Percentiles rank a stretch among this genome's conserved stretches.
Evolutionary conservation across 2,888 invertebrate genomes (phyloP).

Genomic region (Andrena minutula): DNA sequence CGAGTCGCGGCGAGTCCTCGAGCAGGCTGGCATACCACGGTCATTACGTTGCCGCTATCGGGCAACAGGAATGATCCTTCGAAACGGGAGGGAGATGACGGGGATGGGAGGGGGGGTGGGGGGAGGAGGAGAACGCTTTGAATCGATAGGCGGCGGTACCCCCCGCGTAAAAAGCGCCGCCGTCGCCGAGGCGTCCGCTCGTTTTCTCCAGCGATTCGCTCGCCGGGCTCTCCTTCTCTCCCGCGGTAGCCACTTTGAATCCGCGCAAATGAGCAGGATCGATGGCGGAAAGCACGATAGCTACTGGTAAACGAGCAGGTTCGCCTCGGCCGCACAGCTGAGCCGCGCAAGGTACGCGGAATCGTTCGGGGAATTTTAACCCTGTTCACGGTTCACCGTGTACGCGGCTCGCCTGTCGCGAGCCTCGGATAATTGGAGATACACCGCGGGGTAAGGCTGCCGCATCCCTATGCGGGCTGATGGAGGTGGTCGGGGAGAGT

Average conservation of each 20-base stretch:
- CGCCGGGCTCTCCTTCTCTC: constrained; percentile 15
- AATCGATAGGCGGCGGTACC: constrained; percentile 33
- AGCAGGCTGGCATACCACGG: constrained; percentile 41
- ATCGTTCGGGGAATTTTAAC: constrained; percentile 26
- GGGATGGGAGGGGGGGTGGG: too few species aligned
- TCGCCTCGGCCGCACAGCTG: constrained; percentile 28
- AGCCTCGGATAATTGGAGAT: neutral
- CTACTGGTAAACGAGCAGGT: constrained; percentile 49
- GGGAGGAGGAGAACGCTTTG: neutral
- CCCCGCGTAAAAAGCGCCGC: constrained; percentile 30
- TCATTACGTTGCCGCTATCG: constrained; percentile 56
- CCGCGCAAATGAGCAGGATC: constrained; percentile 58
- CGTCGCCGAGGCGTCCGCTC: neutral
- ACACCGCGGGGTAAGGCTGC: neutral
- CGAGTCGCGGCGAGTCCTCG: constrained; percentile 42
- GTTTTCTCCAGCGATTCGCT: constrained; percentile 1
- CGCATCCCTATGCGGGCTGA: neutral
- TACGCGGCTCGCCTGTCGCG: neutral
- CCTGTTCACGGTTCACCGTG: constrained; percentile 20
- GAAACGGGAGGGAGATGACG: neutral
- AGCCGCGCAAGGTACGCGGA: constrained; percentile 18
- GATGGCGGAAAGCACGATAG: constrained; percentile 46
- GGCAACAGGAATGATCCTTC: constrained; percentile 39
- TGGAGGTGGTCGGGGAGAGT: neutral
- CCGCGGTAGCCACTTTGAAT: constrained; percentile 48